Conservation (phyloP, 2,797 vertebrate genomes). For the Myoxocephalus aenaeus region DNA sequence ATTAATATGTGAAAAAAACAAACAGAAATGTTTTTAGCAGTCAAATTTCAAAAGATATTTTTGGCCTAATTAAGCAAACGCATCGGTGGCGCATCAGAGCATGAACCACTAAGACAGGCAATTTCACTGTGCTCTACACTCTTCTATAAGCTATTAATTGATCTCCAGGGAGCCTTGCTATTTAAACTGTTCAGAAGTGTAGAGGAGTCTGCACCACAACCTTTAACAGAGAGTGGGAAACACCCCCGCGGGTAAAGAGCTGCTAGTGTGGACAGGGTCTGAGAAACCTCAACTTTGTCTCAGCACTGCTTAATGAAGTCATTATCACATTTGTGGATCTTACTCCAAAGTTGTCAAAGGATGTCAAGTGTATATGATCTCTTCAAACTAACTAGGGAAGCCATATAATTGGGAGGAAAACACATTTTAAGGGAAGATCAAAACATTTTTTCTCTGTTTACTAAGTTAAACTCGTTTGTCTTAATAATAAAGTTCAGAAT, state of each 20-base stretch:
- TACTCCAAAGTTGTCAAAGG: constrained; percentile 41
- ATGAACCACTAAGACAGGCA: constrained; percentile 78
- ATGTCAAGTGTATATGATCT: constrained; percentile 25
- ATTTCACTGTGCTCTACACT: constrained; percentile 72
- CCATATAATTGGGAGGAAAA: not conserved
- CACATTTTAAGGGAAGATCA: constrained; percentile 13
- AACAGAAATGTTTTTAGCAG: constrained; percentile 58
- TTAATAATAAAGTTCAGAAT: not conserved
- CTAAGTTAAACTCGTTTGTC: not conserved
- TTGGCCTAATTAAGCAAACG: constrained; percentile 75
- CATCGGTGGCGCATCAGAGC: constrained; percentile 67
- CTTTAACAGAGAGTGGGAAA: constrained; percentile 58
- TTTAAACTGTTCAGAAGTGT: constrained; percentile 78
- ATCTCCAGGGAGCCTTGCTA: constrained; percentile 78
- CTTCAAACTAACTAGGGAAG: not conserved
- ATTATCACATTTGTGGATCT: constrained; percentile 45
- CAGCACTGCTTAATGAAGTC: constrained; percentile 52
- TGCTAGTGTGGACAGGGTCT: constrained; percentile 34
- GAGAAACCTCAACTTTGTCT: constrained; percentile 36
- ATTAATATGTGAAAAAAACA: constrained; percentile 36
- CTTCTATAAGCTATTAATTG: constrained; percentile 84
- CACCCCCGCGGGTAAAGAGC: constrained; percentile 42
- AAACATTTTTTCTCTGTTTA: not conserved
- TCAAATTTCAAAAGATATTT: constrained; percentile 73
- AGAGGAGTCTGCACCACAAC: constrained; percentile 65